Base-by-base conservation (phyloP, 53 echinoderm and acorn worm species). In the Patiria pectinifera region DNA sequence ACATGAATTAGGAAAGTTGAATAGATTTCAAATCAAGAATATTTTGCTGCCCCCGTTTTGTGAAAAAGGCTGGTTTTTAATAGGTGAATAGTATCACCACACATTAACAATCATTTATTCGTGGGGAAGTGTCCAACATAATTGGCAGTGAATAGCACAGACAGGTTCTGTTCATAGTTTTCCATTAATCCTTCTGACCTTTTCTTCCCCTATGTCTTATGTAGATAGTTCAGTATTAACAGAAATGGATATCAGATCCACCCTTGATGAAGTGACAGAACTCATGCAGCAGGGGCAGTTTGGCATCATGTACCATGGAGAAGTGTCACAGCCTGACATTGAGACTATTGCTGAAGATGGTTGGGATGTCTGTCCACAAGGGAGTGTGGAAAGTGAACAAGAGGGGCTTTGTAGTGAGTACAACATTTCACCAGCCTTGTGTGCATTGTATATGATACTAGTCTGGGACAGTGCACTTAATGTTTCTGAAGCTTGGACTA, bases 331-430 rank as follows among this genome's bases (percentile, higher is more conserved):
- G 59, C 87, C 87, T 14, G 87, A 87, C 43, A 58, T 23, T 76
- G 77, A 87, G 4, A 76, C 59, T 2, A 26, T 87, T 13, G 4
- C 35, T 9, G 15, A 3, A 19, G 76, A 58, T 59, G 26, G 15
- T 1, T 87, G 87, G 87, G 87, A 87, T 59, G 44, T 87, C 24
- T 87, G 87, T 76, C 87, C 87, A 4, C 24, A 6, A 11, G 87
- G 87, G 3, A 75, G 26, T 23, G 77, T 87, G 7, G 76, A 76
- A 76, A 87, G 87, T 59, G 77, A 87, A 19, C 16, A 60, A 59
- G 76, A 87, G 4, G 87, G 87, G 11, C 59, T 14, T 7, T 87
- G 87, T 44, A 59, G 87, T 87, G 72, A 77, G 87, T 87, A 25
- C 35, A 3, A 14, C 13, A 84, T 35, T 35, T 35, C 35, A 35